Evolutionary conservation across 1,140 invertebrate species (phyloP), one percentile per base, ranked within the genome.

Genomic region (Trachymyrmex cornetzi): DNA sequence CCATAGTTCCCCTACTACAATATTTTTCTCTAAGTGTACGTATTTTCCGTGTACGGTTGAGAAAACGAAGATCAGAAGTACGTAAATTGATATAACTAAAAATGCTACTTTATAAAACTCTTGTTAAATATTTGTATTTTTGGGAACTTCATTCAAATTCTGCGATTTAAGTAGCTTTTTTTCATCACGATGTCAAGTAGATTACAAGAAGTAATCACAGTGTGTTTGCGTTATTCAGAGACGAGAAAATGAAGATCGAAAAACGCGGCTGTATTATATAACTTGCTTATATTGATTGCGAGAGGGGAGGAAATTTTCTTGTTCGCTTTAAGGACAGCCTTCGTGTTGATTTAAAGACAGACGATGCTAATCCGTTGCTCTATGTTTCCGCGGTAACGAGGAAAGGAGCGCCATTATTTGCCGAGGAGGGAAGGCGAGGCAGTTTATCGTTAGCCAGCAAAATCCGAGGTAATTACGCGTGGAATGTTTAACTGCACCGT

Each of bases 401-500:
- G 71, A 88, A 89, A 86, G 77, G 74, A 84, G 77, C 86, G 81
- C 61, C 79, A 87, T 87, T 93, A 92, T 93, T 93, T 93, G 91
- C 90, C 87, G 63, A 84, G 87, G 72, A 81, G 80, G 64, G 75
- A 77, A 69, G 91, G 88, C 84, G 89, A 89, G 84, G 91, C 61
- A 81, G 91, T 93, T 93, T 93, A 93, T 93, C 90, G 91, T 92
- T 89, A 86, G 90, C 91, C 92, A 91, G 93, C 93, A 92, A 94
- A 94, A 94, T 94, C 91, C 85, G 79, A 91, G 87, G 91, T 93
- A 94, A 94, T 94, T 93, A 94, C 93, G 90, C 87, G 77, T 88
- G 92, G 92, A 94, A 94, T 93, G 91, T 88, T 88, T 50, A 89
- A 84, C 86, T 87, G 85, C 90, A 30, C 59, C 27, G 85, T 50